A percentile compares a stretch with the other conserved stretches of the same genome.
phyloP scores from a whole-genome alignment of 2,888 invertebrate genomes.

The Drosophila koepferae region DNA sequence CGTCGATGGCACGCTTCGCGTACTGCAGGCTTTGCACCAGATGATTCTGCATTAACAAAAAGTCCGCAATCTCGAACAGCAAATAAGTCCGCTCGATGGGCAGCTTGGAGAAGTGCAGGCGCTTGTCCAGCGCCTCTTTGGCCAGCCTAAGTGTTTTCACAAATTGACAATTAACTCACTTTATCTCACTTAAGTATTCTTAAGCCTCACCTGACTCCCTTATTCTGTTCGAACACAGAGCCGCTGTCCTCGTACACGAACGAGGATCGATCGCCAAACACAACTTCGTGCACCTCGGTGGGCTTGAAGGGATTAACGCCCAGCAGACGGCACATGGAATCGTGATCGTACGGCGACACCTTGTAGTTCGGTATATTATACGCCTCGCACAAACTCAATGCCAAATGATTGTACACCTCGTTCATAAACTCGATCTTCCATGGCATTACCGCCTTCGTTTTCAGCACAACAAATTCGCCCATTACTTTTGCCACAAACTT shows the following conservation, averaged over 20 bases:
- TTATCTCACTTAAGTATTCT: too few species aligned
- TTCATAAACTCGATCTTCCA: conserved; percentile 72
- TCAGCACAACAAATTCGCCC: conserved; percentile 63
- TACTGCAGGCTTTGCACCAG: conserved; percentile 44
- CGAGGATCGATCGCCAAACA: conserved; percentile 54
- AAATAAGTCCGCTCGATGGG: conserved; percentile 69
- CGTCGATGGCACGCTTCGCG: conserved; percentile 51
- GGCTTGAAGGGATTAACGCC: conserved; percentile 40
- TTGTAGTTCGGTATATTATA: conserved; percentile 43
- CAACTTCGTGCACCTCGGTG: conserved; percentile 19
- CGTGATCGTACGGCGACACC: conserved; percentile 57
- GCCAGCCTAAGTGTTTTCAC: not conserved
- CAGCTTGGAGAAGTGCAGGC: conserved; percentile 57
- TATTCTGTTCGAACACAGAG: conserved; percentile 9
- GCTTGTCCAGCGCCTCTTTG: conserved; percentile 42
- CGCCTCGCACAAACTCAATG: conserved; percentile 55
- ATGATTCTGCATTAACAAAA: conserved; percentile 52
- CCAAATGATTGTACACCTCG: conserved; percentile 74
- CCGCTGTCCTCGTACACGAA: conserved; percentile 28
- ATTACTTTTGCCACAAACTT: conserved; percentile 61
- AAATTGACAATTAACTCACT: too few species aligned
- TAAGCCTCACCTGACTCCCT: conserved; percentile 40
- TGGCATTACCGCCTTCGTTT: conserved; percentile 68
- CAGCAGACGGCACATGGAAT: conserved; percentile 55
- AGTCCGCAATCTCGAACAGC: conserved; percentile 65